Evolutionary conservation across 2,888 invertebrate species (phyloP), one percentile per base, ranked within the genome.

Genomic region (Coenonympha glycerion): DNA sequence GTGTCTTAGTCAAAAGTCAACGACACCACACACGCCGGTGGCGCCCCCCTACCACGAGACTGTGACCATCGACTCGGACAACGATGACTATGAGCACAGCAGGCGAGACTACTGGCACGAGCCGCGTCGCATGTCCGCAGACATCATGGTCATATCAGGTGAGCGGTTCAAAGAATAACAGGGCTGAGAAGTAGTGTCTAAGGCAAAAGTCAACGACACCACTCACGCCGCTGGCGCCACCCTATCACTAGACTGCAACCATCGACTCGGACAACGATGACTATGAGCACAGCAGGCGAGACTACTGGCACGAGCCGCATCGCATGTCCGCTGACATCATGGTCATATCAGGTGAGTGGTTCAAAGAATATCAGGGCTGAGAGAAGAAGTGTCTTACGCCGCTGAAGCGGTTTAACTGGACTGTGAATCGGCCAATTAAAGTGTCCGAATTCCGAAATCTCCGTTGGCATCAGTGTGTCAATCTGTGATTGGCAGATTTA

Each of bases 1-100:
- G 9, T 3, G n/a, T 4, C 21, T n/a, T n/a, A n/a, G n/a, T n/a
- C 78, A 79, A 56, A 87, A 84, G 58, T 87, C 87, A 0, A 70
- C 79, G 42, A 93, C 93, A 1, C 93, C 93, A 0, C 93, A 93
- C 71, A 93, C 93, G 2, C 93, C 93, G 0, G 84, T 89, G 1
- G 80, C 86, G 42, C 91, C 91, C 1, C 90, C 90, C 1, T 88
- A 87, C 68, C 89, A 89, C 60, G 86, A 87, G 55, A 81, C 82
- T 1, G 86, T 85, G 31, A 84, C 86, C 11, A 83, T 84, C 52
- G 88, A 88, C 57, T 84, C 84, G 0, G 88, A 87, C 56, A 75
- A 85, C 33, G 76, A 75, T 15, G 84, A 84, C 13, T 88, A 85
- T 57, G 79, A 80, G 9, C 69, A 79, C 2, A 58, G 66, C 6